phyloP scores from a whole-genome alignment of 2,113 vertebrate species.

The Lophius piscatorius region DNA sequence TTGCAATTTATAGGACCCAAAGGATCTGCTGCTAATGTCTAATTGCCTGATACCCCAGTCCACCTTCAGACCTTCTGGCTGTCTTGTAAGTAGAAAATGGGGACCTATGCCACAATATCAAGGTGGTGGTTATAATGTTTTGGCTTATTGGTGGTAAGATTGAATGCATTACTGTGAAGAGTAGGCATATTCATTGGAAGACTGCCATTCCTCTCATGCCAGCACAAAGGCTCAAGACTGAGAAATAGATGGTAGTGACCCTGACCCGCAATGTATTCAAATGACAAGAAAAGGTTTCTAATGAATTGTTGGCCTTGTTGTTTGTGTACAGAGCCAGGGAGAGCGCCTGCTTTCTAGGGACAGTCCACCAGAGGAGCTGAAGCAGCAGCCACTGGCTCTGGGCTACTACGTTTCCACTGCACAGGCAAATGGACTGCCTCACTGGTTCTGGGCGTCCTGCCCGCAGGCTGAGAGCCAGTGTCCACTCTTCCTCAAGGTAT shows the following conservation, averaged over 20 bases:
- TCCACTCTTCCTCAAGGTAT: conserved; percentile 97
- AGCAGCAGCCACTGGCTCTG: conserved; percentile 96
- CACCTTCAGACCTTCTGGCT: too few species aligned
- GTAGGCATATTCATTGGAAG: too few species aligned
- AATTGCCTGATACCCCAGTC: too few species aligned
- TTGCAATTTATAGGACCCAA: too few species aligned
- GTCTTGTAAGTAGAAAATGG: too few species aligned
- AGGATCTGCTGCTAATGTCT: too few species aligned
- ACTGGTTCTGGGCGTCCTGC: conserved; percentile 98
- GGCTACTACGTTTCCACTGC: conserved; percentile 98
- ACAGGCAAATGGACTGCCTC: conserved; percentile 92
- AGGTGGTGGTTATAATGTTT: too few species aligned
- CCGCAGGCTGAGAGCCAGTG: conserved; percentile 97
- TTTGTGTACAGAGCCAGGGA: conserved; percentile 86
- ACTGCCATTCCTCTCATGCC: neutral
- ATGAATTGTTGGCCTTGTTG: conserved; percentile 9
- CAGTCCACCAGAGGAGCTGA: conserved; percentile 94
- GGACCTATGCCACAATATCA: too few species aligned
- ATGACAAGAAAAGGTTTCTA: conserved; percentile 1
- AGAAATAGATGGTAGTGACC: conserved; percentile 1
- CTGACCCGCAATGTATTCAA: neutral
- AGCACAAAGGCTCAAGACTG: neutral
- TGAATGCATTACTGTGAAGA: too few species aligned
- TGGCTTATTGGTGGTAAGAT: too few species aligned
- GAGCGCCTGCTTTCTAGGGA: conserved; percentile 94